Evolutionary conservation across 2,113 vertebrate species (phyloP).

Genomic region (Sceloporus tristichus): DNA sequence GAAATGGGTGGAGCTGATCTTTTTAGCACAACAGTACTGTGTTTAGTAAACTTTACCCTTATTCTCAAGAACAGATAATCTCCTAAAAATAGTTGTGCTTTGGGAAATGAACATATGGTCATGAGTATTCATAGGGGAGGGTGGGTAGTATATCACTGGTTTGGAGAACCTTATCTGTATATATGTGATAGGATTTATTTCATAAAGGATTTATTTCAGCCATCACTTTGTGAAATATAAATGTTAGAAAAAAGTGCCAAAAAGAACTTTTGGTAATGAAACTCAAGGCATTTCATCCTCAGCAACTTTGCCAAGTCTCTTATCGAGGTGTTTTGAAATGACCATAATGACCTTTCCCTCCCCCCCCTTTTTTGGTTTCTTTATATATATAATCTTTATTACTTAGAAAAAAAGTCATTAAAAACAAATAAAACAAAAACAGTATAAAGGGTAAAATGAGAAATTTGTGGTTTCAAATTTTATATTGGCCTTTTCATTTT

Average conservation of each 20-base stretch:
- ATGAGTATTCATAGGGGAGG: background rate
- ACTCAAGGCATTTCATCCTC: background rate
- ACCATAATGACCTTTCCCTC: too few species aligned
- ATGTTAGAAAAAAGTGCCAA: slow-evolving; percentile 16
- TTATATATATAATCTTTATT: too few species aligned
- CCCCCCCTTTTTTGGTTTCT: too few species aligned
- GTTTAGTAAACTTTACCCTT: slow-evolving; percentile 12
- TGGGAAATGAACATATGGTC: background rate
- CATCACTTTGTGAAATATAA: slow-evolving; percentile 9
- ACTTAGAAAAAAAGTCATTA: too few species aligned
- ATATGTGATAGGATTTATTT: background rate
- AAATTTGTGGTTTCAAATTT: background rate
- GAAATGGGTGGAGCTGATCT: background rate
- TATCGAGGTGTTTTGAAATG: background rate
- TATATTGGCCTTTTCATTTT: background rate
- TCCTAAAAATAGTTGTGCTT: background rate
- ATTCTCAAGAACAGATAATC: slow-evolving; percentile 27
- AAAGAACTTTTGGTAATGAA: background rate
- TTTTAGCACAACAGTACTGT: background rate
- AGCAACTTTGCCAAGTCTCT: background rate
- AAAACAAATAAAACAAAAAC: too few species aligned
- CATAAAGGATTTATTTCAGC: slow-evolving; percentile 23
- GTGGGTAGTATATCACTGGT: background rate
- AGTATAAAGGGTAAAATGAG: too few species aligned
- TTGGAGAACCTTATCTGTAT: slow-evolving; percentile 12